Evolutionary conservation across 2,113 vertebrate genomes (phyloP).

Genomic region (Beaufortia kweichowensis): DNA sequence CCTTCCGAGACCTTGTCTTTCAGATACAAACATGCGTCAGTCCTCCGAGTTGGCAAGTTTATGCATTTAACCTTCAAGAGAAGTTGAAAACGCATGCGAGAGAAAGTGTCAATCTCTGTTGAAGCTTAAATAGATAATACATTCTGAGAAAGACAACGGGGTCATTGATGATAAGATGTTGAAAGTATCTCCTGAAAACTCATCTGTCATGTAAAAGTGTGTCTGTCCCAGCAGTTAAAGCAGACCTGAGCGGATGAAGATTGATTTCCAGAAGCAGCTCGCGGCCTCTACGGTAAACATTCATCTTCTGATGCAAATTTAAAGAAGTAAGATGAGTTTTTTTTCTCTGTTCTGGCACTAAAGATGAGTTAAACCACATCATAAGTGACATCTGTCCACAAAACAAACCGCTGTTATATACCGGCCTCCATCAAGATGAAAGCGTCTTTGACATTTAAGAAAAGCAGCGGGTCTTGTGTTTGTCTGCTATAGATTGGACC

Average conservation of each 20-base stretch:
- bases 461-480: not conserved
- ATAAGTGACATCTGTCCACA: constrained; percentile 12
- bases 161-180: constrained; percentile 10
- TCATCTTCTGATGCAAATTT: constrained; percentile 15
- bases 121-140: constrained; percentile 1
- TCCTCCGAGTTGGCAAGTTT: not conserved
- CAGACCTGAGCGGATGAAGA: constrained; percentile 15
- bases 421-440: constrained; percentile 34
- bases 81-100: not conserved
- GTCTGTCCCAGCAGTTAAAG: not conserved
- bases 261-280: constrained; percentile 26
- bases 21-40: not conserved
- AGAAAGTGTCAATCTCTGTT: constrained; percentile 5
- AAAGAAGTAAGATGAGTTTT: not conserved
- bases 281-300: not conserved
- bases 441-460: constrained; percentile 20
- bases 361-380: constrained; percentile 8
- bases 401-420: constrained; percentile 5
- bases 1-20: too few species aligned
- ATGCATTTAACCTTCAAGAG: not conserved
- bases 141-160: not conserved
- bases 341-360: constrained; percentile 9
- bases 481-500: constrained; percentile 14
- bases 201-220: not conserved
- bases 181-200: not conserved